phyloP scores from a whole-genome alignment of 2,888 invertebrate species.

The Seira sanloemensis region DNA sequence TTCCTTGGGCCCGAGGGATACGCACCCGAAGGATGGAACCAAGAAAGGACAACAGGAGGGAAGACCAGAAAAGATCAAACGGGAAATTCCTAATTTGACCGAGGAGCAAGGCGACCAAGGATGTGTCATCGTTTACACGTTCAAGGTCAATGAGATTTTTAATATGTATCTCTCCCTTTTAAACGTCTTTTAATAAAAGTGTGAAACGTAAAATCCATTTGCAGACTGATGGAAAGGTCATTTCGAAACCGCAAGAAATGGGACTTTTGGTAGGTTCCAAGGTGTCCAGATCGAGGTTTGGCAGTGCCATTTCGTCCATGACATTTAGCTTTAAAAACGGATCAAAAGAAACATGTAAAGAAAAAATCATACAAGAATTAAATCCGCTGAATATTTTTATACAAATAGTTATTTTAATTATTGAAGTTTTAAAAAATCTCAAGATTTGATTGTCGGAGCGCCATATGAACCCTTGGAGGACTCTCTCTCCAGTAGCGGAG shows the following conservation, averaged over 20 bases:
- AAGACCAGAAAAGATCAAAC: background rate
- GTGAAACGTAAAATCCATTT: too few species aligned
- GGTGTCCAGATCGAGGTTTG: conserved; percentile 44
- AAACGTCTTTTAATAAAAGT: background rate
- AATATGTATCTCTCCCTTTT: background rate
- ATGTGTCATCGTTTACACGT: conserved; percentile 46
- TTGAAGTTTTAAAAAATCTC: background rate
- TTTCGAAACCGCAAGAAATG: background rate
- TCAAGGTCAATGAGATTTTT: conserved; percentile 2
- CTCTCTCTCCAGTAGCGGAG: conserved; percentile 19
- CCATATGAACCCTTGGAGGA: conserved; percentile 46
- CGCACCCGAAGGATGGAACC: background rate
- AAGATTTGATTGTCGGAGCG: conserved; percentile 61
- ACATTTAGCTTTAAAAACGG: background rate
- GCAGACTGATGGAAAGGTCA: background rate
- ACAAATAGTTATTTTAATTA: conserved; percentile 1
- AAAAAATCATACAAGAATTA: too few species aligned
- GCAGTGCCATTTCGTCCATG: conserved; percentile 51
- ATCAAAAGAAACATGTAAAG: conserved; percentile 16
- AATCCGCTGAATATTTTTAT: too few species aligned
- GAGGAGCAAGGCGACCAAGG: conserved; percentile 54
- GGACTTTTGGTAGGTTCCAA: background rate
- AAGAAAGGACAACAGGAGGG: background rate
- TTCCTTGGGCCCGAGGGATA: background rate
- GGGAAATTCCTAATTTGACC: background rate